Base-by-base conservation (phyloP, 2,888 invertebrate genomes). In the Merodon equestris region DNA sequence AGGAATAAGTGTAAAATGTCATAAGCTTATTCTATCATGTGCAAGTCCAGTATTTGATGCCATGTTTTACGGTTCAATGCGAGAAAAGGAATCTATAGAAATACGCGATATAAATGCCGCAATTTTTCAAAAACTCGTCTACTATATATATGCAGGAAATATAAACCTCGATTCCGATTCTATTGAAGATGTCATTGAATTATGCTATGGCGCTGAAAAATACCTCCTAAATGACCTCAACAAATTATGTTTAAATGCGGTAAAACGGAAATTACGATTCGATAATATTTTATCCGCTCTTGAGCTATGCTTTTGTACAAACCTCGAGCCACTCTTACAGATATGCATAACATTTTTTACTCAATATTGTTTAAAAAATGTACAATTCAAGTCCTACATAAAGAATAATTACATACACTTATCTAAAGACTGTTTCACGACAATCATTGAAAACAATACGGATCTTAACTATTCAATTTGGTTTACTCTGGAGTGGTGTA, bases 21-120 rank as follows among this genome's bases (percentile, higher is more conserved):
- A 96, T 87, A 95, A 95, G 87, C 87, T 96, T 12, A 92, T 96
- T 83, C 88, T 96, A 47, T 94, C 95, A 0, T 94, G 95, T 91
- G 93, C 95, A 0, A 96, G 96, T 84, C 96, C 96, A 0, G 96
- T 96, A 1, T 96, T 96, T 85, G 95, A 96, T 86, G 95, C 95
- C 4, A 96, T 96, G 96, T 95, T 96, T 85, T 95, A 91, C 85
- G 96, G 96, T 0, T 94, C 94, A 2, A 81, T 88, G 70, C 84
- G 85, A 27, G 84, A 86, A 60, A 82, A 83, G 44, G 83, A 85
- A 42, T 91, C 91, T 42, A 89, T 89, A 18, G 86, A 85, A 71
- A 88, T 90, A 48, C 83, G 88, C 9, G 90, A 90, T 60, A 88
- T 90, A 58, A 88, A 87, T 64, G 84, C 87, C 1, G 86, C 88